These are phyloP conservation scores for Myzus persicae DNA, from an alignment of 1,140 invertebrate species.

Conservation along the genomic window DNA sequence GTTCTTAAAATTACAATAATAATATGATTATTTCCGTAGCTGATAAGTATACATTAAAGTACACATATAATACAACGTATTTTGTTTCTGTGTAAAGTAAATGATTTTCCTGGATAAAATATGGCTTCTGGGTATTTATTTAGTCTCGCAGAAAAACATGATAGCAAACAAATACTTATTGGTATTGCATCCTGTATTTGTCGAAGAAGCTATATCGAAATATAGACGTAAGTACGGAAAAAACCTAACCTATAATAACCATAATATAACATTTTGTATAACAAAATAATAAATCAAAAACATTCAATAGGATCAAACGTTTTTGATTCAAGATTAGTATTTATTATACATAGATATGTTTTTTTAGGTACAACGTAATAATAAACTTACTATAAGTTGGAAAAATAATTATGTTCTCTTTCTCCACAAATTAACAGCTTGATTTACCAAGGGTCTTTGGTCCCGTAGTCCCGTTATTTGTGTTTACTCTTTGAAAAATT, in stretches of 20 bases:
- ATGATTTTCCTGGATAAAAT: not conserved
- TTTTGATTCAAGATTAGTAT: not conserved
- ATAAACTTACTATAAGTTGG: not conserved
- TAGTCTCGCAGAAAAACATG: not conserved
- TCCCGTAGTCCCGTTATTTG: too few species aligned
- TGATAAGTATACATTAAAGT: not conserved
- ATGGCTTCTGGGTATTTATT: not conserved
- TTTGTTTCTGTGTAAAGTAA: not conserved
- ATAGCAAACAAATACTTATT: not conserved
- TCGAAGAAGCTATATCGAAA: not conserved
- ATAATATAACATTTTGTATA: not conserved
- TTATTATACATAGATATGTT: not conserved
- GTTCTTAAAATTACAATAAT: not conserved
- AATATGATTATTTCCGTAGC: not conserved
- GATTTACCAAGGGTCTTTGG: not conserved
- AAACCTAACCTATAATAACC: not conserved
- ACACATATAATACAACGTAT: not conserved
- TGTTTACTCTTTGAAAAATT: conserved; percentile 20
- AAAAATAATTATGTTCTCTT: not conserved
- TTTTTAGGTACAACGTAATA: not conserved
- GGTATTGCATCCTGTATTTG: not conserved
- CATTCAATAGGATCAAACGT: not conserved
- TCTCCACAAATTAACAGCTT: not conserved
- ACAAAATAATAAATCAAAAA: conserved; percentile 4
- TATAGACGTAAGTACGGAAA: not conserved